phyloP scores from a whole-genome alignment of 2,113 vertebrate species.

The Struthidea cinerea region DNA sequence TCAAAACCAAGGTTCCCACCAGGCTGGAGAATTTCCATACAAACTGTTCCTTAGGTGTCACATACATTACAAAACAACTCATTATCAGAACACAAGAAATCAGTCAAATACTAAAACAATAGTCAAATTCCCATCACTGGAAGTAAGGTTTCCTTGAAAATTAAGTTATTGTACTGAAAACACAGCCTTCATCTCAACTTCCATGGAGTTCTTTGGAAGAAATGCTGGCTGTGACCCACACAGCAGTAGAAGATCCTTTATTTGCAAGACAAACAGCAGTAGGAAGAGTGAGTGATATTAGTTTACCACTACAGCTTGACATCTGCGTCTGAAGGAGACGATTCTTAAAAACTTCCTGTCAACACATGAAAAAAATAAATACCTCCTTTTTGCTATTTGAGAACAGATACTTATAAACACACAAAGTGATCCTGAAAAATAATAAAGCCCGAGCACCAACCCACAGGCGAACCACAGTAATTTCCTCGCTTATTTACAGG shows the following conservation, averaged over 20 bases:
- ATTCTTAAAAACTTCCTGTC: background rate
- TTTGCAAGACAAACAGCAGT: background rate
- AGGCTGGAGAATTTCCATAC: background rate
- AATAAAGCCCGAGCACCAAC: background rate
- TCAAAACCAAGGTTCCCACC: background rate
- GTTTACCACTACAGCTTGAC: background rate
- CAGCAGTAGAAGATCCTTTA: background rate
- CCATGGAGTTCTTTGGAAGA: background rate
- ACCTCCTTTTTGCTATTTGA: background rate
- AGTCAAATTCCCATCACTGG: background rate
- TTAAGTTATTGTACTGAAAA: background rate
- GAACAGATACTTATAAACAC: background rate
- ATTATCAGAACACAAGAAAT: background rate
- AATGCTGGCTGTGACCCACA: background rate
- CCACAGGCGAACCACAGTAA: background rate
- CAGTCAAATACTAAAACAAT: background rate
- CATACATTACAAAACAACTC: background rate
- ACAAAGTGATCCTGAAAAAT: background rate
- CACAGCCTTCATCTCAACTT: rapidly evolving
- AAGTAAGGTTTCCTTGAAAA: background rate
- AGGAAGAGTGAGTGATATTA: background rate
- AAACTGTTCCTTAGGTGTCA: background rate
- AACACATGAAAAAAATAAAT: background rate
- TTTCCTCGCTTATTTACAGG: slow-evolving; percentile 7
- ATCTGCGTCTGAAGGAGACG: background rate